These are phyloP conservation scores for Astur gentilis DNA, from an alignment of 2,113 vertebrate genomes.

Conservation along the genomic window DNA sequence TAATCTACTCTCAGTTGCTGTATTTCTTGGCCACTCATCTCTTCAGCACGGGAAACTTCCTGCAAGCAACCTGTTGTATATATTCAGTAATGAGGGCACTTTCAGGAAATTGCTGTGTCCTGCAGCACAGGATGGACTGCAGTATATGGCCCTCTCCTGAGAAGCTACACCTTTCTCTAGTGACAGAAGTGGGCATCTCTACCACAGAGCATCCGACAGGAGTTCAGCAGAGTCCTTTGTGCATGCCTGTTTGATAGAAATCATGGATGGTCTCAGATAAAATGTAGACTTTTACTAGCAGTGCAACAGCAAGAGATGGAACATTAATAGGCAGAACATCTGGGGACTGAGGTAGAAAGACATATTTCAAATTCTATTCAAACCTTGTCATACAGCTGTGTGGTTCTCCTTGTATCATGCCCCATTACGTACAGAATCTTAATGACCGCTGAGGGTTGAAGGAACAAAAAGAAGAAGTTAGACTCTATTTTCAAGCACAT, in stretches of 20 bases:
- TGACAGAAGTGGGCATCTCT: background rate
- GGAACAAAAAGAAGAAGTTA: background rate
- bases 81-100: background rate
- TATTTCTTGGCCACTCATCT: background rate
- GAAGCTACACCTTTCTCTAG: too few relatives aligned
- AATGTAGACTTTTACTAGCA: background rate
- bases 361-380: background rate
- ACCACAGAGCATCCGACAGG: background rate
- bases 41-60: background rate
- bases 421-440: background rate
- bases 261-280: background rate
- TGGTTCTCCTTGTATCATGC: background rate
- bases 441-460: background rate
- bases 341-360: background rate
- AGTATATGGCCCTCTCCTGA: background rate
- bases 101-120: background rate
- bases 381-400: background rate
- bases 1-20: background rate
- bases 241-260: background rate
- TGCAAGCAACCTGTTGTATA: background rate
- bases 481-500: background rate
- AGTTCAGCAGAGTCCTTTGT: background rate
- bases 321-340: background rate
- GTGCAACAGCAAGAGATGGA: background rate
- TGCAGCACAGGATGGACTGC: background rate